These are phyloP conservation scores for Stichopus chloronotus DNA, from an alignment of 35 echinoderm and acorn worm species.

Conservation along the genomic window DNA sequence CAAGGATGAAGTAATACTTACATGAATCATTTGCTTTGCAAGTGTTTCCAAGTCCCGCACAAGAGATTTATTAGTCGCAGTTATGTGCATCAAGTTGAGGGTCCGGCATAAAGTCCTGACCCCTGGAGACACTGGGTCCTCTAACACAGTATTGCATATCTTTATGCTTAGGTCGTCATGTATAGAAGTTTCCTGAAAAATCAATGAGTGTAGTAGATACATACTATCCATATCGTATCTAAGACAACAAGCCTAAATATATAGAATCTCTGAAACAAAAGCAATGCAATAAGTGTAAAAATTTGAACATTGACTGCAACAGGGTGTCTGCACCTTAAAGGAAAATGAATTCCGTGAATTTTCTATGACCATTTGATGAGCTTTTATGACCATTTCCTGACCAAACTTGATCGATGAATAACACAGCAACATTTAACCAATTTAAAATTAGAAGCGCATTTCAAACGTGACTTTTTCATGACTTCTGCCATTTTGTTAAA, in stretches of 20 bases:
- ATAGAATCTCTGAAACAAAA: background rate
- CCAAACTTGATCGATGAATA: no score
- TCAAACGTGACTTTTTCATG: no score
- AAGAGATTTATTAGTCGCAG: constrained; percentile 46
- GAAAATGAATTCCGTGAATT: no score
- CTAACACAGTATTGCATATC: constrained; percentile 81
- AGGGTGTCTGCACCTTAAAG: constrained; percentile 32
- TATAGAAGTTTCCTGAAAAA: constrained; percentile 78
- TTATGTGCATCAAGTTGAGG: constrained; percentile 78
- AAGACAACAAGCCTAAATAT: background rate
- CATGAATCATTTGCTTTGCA: constrained; percentile 67
- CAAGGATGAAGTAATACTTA: background rate
- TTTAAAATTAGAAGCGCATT: no score
- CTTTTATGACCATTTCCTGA: no score
- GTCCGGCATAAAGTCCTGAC: constrained; percentile 70
- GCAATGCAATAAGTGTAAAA: constrained; percentile 56
- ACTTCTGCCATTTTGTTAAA: no score
- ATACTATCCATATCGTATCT: background rate
- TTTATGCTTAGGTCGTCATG: constrained; percentile 89
- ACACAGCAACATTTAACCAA: no score
- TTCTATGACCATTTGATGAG: no score
- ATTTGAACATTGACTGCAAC: constrained; percentile 61
- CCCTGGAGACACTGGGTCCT: constrained; percentile 53
- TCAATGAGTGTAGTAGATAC: background rate
- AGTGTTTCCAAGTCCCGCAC: constrained; percentile 75